These are phyloP conservation scores for Drosophila orena DNA, from an alignment of 1,140 invertebrate species.

Conservation along the genomic window DNA sequence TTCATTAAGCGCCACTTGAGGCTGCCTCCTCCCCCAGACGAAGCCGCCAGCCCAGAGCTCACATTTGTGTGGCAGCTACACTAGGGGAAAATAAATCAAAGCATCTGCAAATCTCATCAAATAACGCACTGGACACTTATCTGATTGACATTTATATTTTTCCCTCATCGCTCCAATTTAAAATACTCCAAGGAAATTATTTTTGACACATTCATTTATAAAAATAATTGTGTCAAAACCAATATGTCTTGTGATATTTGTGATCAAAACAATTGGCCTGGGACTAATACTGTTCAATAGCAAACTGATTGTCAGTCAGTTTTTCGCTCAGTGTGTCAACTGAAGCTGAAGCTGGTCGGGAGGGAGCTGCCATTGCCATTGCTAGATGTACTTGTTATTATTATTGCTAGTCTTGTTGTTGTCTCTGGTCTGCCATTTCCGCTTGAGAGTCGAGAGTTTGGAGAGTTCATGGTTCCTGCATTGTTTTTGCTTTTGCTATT, in stretches of 20 bases:
- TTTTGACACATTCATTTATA: no score
- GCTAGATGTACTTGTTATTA: conserved; percentile 49
- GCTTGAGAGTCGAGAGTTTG: conserved; percentile 68
- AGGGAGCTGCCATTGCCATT: conserved; percentile 46
- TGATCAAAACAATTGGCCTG: no score
- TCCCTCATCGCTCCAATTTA: no score
- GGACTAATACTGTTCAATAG: no score
- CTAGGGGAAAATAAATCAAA: conserved; percentile 1
- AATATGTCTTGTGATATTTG: no score
- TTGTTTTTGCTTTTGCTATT: conserved; percentile 23
- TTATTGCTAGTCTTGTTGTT: conserved; percentile 35
- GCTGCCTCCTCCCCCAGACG: conserved; percentile 43
- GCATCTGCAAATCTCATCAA: background rate
- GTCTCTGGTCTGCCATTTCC: conserved; percentile 70
- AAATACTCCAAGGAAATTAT: conserved; percentile 11
- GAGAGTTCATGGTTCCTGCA: conserved; percentile 68
- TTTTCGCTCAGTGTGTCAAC: conserved; percentile 18
- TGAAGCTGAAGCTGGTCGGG: conserved; percentile 23
- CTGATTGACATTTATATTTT: background rate
- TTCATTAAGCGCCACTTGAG: conserved; percentile 80
- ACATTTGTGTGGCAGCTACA: conserved; percentile 55
- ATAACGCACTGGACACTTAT: conserved; percentile 18
- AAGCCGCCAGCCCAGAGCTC: conserved; percentile 52
- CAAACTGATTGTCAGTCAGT: no score
- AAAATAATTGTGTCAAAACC: no score